Conservation (phyloP, 2,113 vertebrate genomes). For the Oryzias celebensis region DNA sequence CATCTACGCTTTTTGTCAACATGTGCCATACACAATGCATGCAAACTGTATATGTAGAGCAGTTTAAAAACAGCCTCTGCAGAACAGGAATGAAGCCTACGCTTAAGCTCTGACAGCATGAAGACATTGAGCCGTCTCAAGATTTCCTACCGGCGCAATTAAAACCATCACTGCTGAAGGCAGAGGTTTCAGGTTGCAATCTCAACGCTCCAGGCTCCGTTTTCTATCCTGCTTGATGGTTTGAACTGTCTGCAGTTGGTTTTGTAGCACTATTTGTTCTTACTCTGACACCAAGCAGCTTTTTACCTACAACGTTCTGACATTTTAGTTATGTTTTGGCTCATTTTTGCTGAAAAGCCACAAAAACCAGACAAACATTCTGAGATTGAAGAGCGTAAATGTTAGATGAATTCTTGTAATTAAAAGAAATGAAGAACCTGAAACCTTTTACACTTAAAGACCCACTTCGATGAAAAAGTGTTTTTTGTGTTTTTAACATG, state of each 20-base stretch:
- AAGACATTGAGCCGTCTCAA: conserved; percentile 1
- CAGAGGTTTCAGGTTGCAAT: neutral
- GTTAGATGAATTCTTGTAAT: too few species aligned
- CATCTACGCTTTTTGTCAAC: too few species aligned
- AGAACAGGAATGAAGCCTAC: neutral
- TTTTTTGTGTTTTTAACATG: too few species aligned
- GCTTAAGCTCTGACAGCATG: neutral
- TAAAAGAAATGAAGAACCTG: too few species aligned
- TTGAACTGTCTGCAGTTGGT: neutral
- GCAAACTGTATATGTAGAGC: neutral
- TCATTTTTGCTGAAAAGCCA: too few species aligned
- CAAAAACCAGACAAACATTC: too few species aligned
- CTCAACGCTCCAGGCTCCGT: conserved; percentile 1
- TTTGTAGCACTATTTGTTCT: neutral
- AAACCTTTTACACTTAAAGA: too few species aligned
- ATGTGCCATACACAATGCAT: too few species aligned
- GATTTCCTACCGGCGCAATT: conserved; percentile 16
- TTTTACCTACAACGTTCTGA: neutral
- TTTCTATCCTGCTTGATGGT: neutral
- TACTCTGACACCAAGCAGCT: neutral
- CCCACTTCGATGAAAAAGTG: too few species aligned
- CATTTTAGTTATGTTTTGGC: too few species aligned
- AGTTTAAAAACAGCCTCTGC: neutral
- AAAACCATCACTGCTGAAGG: neutral
- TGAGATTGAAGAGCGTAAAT: too few species aligned